Evolutionary conservation across 2,797 vertebrate species (phyloP).

Genomic region (Eleutherodactylus coqui): DNA sequence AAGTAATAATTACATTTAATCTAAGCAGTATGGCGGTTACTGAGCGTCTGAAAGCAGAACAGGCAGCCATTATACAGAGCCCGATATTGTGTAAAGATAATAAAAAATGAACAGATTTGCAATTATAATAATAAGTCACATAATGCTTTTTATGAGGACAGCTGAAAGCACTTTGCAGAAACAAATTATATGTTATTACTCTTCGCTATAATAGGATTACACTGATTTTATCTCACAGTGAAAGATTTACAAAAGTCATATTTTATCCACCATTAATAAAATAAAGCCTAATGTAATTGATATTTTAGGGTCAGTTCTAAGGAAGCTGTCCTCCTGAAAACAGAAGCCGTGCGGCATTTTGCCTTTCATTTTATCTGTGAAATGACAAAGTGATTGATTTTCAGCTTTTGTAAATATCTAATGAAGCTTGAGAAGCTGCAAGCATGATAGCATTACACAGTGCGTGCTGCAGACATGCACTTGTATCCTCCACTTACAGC

Average conservation of each 20-base stretch:
- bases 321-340: constrained; percentile 35
- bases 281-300: constrained; percentile 51
- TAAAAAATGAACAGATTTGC: constrained; percentile 59
- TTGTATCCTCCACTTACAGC: background rate
- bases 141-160: constrained; percentile 48
- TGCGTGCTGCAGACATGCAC: background rate
- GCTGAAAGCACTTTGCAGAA: constrained; percentile 58
- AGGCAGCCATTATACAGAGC: background rate
- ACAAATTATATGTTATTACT: constrained; percentile 62
- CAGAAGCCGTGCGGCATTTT: background rate
- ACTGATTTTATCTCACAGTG: constrained; percentile 53
- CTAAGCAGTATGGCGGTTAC: background rate
- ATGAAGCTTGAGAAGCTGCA: background rate
- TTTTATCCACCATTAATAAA: constrained; percentile 53
- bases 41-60: constrained; percentile 16
- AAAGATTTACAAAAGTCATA: constrained; percentile 46
- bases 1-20: constrained; percentile 46
- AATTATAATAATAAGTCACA: constrained; percentile 61
- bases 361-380: background rate
- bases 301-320: constrained; percentile 45
- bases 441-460: background rate
- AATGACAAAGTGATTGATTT: constrained; percentile 27
- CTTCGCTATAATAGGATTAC: constrained; percentile 54
- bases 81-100: constrained; percentile 49
- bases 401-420: constrained; percentile 12